Percentiles rank a stretch among this genome's conserved stretches.
phyloP scores from a whole-genome alignment of 1,140 invertebrate species.

The Conus ventricosus region DNA sequence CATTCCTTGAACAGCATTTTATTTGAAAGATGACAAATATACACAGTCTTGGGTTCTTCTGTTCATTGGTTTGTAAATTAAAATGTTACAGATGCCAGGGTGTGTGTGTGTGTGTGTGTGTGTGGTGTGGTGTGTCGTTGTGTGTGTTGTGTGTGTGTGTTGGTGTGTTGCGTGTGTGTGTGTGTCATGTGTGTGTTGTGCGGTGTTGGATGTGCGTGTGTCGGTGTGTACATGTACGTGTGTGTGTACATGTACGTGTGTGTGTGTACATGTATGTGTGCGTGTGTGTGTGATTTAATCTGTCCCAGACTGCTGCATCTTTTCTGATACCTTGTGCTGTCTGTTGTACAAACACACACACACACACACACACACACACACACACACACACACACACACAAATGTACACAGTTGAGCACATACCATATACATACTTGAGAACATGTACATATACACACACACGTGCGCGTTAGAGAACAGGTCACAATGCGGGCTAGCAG shows the following conservation, averaged over 20 bases:
- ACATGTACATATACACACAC: conserved; percentile 13
- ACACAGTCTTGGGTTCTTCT: no score
- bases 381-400: conserved; percentile 9
- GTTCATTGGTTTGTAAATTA: no score
- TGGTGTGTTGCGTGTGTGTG: no score
- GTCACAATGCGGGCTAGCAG: not conserved
- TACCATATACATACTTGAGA: not conserved
- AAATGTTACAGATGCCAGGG: no score
- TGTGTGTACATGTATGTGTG: not conserved
- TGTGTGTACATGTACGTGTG: no score
- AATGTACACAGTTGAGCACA: not conserved
- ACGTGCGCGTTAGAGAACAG: not conserved
- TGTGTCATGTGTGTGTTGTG: not conserved
- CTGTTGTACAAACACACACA: no score
- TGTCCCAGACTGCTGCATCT: not conserved
- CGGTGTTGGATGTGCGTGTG: no score
- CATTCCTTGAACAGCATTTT: not conserved
- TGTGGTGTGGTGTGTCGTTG: no score
- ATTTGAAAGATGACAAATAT: not conserved
- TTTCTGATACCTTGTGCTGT: no score
- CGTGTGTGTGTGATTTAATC: not conserved
- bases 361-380: not conserved
- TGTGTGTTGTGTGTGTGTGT: not conserved
- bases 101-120: no score
- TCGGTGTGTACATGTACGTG: no score